Conservation (phyloP, 2,113 vertebrate species). For the Oenanthe melanoleuca region DNA sequence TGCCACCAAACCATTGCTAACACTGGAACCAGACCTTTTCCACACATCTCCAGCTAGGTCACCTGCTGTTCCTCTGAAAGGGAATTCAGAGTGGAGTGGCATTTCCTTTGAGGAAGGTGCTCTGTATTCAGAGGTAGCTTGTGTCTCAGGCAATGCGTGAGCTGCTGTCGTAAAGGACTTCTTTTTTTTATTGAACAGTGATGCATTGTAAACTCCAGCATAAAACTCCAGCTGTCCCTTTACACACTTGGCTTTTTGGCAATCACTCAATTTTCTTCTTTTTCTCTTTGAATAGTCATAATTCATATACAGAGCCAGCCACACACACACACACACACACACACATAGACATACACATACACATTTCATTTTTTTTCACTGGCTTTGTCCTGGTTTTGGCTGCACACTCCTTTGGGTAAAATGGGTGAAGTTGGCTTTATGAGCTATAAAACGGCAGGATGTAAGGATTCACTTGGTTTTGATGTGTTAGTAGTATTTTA, state of each 20-base stretch:
- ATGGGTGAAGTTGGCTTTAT: slow-evolving; percentile 41
- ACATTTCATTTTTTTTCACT: background rate
- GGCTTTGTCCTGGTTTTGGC: slow-evolving; percentile 18
- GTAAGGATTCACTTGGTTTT: slow-evolving; percentile 52
- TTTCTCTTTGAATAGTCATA: slow-evolving; percentile 50
- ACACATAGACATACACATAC: background rate
- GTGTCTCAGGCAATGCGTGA: background rate
- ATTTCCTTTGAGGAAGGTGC: slow-evolving; percentile 49
- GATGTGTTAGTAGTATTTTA: slow-evolving; percentile 53
- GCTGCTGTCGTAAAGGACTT: slow-evolving; percentile 14
- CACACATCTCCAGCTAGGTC: background rate
- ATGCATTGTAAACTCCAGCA: slow-evolving; percentile 58
- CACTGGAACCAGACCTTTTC: background rate
- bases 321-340: background rate
- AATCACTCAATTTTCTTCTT: slow-evolving; percentile 6
- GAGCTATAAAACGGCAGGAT: slow-evolving; percentile 23
- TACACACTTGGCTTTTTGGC: slow-evolving; percentile 58
- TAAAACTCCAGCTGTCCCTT: slow-evolving; percentile 67
- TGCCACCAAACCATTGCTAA: background rate
- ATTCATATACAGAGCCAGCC: slow-evolving; percentile 55
- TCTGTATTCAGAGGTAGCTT: slow-evolving; percentile 51
- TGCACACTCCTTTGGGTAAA: background rate
- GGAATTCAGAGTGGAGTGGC: slow-evolving; percentile 23
- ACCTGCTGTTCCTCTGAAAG: slow-evolving; percentile 19
- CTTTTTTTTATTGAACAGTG: slow-evolving; percentile 55